phyloP scores from a whole-genome alignment of 2,113 vertebrate species.

The Muscicapa adusta region DNA sequence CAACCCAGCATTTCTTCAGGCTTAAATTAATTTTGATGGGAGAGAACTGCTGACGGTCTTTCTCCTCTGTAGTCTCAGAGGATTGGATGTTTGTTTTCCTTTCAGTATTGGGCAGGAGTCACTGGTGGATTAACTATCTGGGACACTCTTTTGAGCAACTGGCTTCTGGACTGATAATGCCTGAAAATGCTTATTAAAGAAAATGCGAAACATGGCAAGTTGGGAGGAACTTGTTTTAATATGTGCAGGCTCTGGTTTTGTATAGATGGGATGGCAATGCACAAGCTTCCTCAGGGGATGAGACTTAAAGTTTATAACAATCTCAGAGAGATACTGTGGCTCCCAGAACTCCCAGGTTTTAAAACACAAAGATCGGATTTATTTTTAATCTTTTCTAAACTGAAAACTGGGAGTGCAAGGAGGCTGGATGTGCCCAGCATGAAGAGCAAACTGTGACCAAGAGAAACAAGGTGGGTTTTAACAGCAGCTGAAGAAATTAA shows the following conservation, averaged over 20 bases:
- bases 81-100: background rate
- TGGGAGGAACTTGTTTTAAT: background rate
- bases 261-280: background rate
- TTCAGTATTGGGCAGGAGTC: background rate
- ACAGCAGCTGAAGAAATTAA: background rate
- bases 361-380: background rate
- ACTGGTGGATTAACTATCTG: constrained; percentile 32
- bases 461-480: background rate
- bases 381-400: background rate
- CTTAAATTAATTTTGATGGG: background rate
- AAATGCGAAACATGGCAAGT: background rate
- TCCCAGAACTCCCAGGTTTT: background rate
- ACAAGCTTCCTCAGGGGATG: background rate
- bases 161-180: background rate
- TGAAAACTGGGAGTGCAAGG: background rate
- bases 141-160: background rate
- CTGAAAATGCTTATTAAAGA: constrained; percentile 18
- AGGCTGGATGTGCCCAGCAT: background rate
- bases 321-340: background rate
- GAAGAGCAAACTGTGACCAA: background rate
- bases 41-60: background rate
- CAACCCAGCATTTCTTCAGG: background rate
- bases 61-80: background rate
- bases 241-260: background rate
- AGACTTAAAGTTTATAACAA: background rate